Conservation (phyloP, 1,140 invertebrate genomes). For the Protaetia brevitarsis region DNA sequence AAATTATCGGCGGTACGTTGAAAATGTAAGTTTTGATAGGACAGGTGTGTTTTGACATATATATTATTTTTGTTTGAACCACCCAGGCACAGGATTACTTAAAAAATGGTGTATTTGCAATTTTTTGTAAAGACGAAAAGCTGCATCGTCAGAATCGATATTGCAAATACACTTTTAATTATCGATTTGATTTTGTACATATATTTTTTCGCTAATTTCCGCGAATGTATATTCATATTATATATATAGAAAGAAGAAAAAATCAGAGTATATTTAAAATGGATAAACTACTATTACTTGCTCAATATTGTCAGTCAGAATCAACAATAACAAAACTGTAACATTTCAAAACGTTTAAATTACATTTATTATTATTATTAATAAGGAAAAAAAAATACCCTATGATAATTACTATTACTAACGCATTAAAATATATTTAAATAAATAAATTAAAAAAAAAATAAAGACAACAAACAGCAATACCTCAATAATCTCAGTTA, state of each 20-base stretch:
- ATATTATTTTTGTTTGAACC: neutral
- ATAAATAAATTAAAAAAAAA: conserved; percentile 1
- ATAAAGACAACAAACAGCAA: conserved; percentile 18
- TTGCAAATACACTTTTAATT: too few relatives aligned
- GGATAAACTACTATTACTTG: neutral
- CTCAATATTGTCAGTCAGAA: neutral
- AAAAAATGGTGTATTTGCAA: too few relatives aligned
- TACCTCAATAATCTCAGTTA: conserved; percentile 20
- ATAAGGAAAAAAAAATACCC: neutral
- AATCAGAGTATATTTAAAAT: neutral
- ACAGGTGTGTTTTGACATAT: neutral
- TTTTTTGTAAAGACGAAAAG: too few relatives aligned
- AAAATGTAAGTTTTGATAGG: neutral
- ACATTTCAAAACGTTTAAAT: neutral
- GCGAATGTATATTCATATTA: too few relatives aligned
- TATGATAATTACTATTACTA: neutral
- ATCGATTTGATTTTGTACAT: too few relatives aligned
- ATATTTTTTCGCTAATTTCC: too few relatives aligned
- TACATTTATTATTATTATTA: neutral
- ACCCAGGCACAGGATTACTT: too few relatives aligned
- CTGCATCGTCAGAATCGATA: too few relatives aligned
- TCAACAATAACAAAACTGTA: too few relatives aligned
- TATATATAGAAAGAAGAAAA: too few relatives aligned
- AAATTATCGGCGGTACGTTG: conserved; percentile 10
- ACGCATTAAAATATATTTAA: neutral